Evolutionary conservation across 2,797 vertebrate species (phyloP).

Genomic region (Notamacropus eugenii): DNA sequence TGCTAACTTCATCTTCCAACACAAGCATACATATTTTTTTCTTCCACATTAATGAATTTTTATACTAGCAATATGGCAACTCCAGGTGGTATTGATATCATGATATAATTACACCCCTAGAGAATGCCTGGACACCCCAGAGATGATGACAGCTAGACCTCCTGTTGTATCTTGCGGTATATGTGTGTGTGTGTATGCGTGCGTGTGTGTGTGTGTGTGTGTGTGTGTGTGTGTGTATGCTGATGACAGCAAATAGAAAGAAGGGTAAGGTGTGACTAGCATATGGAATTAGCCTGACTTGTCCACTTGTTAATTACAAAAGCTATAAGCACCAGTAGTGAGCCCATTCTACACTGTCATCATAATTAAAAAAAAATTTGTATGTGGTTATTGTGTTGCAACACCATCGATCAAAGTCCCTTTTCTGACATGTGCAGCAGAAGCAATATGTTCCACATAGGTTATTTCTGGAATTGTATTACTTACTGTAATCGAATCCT

Average conservation of each 20-base stretch:
- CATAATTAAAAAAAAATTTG: slow-evolving; percentile 85
- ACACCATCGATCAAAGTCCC: slow-evolving; percentile 84
- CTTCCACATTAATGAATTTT: slow-evolving; percentile 80
- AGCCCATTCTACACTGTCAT: slow-evolving; percentile 79
- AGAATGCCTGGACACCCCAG: slow-evolving; percentile 66
- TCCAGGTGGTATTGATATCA: slow-evolving; percentile 81
- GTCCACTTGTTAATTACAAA: slow-evolving; percentile 82
- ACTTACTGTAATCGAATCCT: slow-evolving; percentile 83
- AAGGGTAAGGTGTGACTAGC: slow-evolving; percentile 70
- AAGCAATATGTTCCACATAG: slow-evolving; percentile 85
- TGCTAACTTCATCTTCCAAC: slow-evolving; percentile 66
- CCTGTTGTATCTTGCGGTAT: slow-evolving; percentile 57
- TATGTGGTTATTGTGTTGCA: slow-evolving; percentile 80
- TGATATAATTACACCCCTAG: slow-evolving; percentile 77
- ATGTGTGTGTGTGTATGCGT: background rate
- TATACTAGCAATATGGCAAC: slow-evolving; percentile 78
- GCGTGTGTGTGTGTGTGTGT: background rate
- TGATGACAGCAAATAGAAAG: slow-evolving; percentile 78
- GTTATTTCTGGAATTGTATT: slow-evolving; percentile 86
- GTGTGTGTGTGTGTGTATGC: background rate
- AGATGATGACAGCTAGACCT: slow-evolving; percentile 71
- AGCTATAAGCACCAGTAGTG: slow-evolving; percentile 60
- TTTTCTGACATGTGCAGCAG: slow-evolving; percentile 82
- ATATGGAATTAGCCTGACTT: slow-evolving; percentile 77
- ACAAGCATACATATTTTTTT: slow-evolving; percentile 72